Percentiles rank a stretch among this genome's conserved stretches.
These are phyloP conservation scores for Drosophila fuyamai DNA, from an alignment of 1,140 invertebrate genomes.

Conservation along the genomic window DNA sequence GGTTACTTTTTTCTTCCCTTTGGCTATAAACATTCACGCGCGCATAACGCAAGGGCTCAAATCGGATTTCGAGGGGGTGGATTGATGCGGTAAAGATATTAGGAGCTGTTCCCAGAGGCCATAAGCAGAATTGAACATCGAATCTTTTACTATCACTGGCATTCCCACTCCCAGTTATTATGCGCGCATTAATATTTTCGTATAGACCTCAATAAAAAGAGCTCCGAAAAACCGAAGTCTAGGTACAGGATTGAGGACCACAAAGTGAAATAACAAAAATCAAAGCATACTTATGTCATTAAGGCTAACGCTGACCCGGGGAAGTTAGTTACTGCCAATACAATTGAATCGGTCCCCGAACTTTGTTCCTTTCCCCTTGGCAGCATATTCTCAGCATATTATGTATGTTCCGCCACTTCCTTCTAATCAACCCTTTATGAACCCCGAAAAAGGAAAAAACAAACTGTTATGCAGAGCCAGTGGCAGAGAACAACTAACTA, in stretches of 20 bases:
- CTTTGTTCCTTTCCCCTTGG: neutral
- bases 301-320: constrained; percentile 47
- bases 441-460: constrained; percentile 64
- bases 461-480: constrained; percentile 9
- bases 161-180: constrained; percentile 33
- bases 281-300: constrained; percentile 77
- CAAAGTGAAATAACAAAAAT: constrained; percentile 74
- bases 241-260: constrained; percentile 24
- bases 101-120: constrained; percentile 25
- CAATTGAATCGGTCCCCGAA: constrained; percentile 30
- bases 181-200: constrained; percentile 71
- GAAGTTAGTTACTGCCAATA: constrained; percentile 45
- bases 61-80: constrained; percentile 4
- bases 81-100: neutral
- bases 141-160: constrained; percentile 43
- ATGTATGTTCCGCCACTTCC: constrained; percentile 43
- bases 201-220: constrained; percentile 76
- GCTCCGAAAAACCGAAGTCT: constrained; percentile 1
- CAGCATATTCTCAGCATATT: neutral
- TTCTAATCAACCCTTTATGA: constrained; percentile 78
- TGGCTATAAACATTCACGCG: constrained; percentile 33
- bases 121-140: constrained; percentile 55
- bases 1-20: constrained; percentile 1
- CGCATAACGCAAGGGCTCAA: constrained; percentile 28
- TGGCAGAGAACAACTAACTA: constrained; percentile 11